Evolutionary conservation across 2,797 vertebrate species (phyloP).

Genomic region (Etheostoma nigrum): DNA sequence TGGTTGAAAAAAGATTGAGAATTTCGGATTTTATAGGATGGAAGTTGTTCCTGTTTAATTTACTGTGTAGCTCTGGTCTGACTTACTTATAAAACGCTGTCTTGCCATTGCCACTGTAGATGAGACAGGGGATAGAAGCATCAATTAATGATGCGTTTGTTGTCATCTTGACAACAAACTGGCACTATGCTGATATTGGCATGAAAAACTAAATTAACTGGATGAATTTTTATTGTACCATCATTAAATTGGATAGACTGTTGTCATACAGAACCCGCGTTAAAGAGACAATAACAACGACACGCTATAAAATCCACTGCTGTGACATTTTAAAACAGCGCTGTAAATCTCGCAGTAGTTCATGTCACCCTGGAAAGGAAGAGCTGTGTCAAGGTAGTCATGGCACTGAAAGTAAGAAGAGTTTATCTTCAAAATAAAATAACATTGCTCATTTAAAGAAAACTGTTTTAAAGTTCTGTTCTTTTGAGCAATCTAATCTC

Average conservation of each 20-base stretch:
- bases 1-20: no score
- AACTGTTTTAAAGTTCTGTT: not conserved
- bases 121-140: not conserved
- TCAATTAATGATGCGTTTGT: not conserved
- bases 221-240: not conserved
- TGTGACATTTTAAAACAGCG: conserved; percentile 61
- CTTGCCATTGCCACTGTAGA: not conserved
- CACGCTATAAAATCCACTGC: conserved; percentile 20
- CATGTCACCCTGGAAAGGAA: conserved; percentile 68
- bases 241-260: not conserved
- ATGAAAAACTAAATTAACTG: not conserved
- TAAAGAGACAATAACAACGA: conserved; percentile 6
- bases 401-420: not conserved
- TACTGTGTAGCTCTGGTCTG: not conserved
- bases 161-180: not conserved
- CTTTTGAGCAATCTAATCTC: rapidly evolving
- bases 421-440: conserved; percentile 48
- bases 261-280: not conserved
- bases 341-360: conserved; percentile 58
- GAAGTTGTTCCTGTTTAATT: not conserved
- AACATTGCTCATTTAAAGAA: rapidly evolving
- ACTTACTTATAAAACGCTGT: not conserved
- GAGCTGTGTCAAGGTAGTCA: conserved; percentile 6
- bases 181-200: not conserved
- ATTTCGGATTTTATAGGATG: not conserved